phyloP scores from a whole-genome alignment of 2,797 vertebrate species.

The Gymnoscopelus braueri region DNA sequence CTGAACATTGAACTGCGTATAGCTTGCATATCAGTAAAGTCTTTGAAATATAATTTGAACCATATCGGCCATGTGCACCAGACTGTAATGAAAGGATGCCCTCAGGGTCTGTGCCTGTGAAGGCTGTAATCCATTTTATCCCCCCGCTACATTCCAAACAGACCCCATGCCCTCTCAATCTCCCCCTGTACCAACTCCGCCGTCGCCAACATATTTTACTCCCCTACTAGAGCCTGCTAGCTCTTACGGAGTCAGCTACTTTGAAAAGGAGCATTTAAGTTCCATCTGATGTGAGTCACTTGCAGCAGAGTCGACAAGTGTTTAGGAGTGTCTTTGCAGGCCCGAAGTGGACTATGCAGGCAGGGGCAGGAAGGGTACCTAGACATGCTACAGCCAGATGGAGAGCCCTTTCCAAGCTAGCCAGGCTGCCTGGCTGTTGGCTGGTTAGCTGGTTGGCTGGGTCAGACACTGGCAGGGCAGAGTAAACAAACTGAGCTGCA shows the following conservation, averaged over 20 bases:
- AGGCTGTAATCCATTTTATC: slow-evolving; percentile 47
- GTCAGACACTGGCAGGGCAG: slow-evolving; percentile 33
- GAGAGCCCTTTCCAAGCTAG: slow-evolving; percentile 41
- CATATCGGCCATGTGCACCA: slow-evolving; percentile 35
- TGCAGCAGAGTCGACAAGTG: slow-evolving; percentile 29
- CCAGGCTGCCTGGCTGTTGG: slow-evolving; percentile 23
- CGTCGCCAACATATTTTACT: not conserved
- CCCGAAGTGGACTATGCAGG: slow-evolving; percentile 43
- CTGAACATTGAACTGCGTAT: not conserved
- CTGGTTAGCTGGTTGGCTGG: not conserved
- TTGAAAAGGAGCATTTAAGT: slow-evolving; percentile 33
- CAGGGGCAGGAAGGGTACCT: slow-evolving; percentile 40
- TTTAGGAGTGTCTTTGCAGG: not conserved
- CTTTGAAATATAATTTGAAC: slow-evolving; percentile 28
- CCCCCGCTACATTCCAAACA: slow-evolving; percentile 37
- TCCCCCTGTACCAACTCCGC: slow-evolving; percentile 38
- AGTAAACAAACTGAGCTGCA: slow-evolving; percentile 58
- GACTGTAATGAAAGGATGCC: slow-evolving; percentile 37
- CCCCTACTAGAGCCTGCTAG: slow-evolving; percentile 27
- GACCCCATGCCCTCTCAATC: slow-evolving; percentile 37
- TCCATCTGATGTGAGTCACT: slow-evolving; percentile 31
- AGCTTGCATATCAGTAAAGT: slow-evolving; percentile 8
- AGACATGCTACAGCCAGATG: slow-evolving; percentile 53
- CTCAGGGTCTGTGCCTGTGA: slow-evolving; percentile 34
- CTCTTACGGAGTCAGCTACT: slow-evolving; percentile 31